These are phyloP conservation scores for Potamarius usumacintae DNA, from an alignment of 2,113 vertebrate species.

Conservation along the genomic window DNA sequence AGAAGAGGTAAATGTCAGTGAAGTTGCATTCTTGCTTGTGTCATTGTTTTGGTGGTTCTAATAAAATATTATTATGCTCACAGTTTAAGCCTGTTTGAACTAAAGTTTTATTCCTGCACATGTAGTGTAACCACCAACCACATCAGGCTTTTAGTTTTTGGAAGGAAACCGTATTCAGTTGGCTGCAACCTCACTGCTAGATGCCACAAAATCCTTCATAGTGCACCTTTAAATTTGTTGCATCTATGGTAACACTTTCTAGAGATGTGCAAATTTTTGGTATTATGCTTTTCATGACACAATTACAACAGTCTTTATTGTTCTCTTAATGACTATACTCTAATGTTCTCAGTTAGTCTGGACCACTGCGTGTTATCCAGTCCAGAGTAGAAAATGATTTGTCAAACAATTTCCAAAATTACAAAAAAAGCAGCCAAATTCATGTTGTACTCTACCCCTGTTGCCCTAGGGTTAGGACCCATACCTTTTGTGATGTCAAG, in stretches of 20 bases:
- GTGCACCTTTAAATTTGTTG: no score
- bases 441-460: neutral
- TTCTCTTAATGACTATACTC: neutral
- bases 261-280: neutral
- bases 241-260: neutral
- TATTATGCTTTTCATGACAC: neutral
- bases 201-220: no score
- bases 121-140: no score
- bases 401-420: neutral
- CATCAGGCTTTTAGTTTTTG: no score
- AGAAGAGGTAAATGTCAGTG: no score
- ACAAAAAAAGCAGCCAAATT: neutral
- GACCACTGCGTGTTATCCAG: neutral
- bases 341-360: neutral
- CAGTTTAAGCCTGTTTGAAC: no score
- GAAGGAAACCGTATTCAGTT: no score
- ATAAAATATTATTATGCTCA: no score
- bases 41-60: no score
- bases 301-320: neutral
- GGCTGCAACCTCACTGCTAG: no score
- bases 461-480: neutral
- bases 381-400: neutral
- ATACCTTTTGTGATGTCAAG: neutral
- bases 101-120: no score
- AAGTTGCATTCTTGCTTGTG: no score